Conservation (phyloP, 2,113 vertebrate species). For the Garra rufa region DNA sequence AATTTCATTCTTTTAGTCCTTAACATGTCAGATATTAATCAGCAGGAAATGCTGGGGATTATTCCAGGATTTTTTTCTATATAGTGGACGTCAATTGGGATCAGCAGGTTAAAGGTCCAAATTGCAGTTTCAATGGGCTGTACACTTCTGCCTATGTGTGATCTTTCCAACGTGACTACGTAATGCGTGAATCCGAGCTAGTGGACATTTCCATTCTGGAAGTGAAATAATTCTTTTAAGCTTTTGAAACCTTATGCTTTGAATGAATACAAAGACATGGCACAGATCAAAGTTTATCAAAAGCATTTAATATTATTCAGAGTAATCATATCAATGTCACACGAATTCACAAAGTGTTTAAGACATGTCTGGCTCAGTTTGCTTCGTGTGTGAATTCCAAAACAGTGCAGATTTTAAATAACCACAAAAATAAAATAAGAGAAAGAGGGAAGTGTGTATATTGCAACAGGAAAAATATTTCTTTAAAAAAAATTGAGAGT, state of each 20-base stretch:
- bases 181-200: too few species aligned
- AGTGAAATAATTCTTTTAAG: too few species aligned
- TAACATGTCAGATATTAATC: too few species aligned
- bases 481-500: conserved; percentile 62
- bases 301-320: conserved; percentile 78
- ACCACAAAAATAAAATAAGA: conserved; percentile 74
- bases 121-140: too few species aligned
- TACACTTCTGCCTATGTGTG: too few species aligned
- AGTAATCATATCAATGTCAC: conserved; percentile 80
- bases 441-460: conserved; percentile 66
- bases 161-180: too few species aligned
- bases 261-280: not conserved
- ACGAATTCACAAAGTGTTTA: conserved; percentile 85
- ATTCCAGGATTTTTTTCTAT: too few species aligned
- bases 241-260: not conserved
- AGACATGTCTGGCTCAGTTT: conserved; percentile 86
- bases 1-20: too few species aligned
- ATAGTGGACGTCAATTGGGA: too few species aligned
- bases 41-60: too few species aligned
- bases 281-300: conserved; percentile 73
- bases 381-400: conserved; percentile 76
- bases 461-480: conserved; percentile 82
- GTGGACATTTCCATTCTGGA: too few species aligned
- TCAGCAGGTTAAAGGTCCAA: too few species aligned
- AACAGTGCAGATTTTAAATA: conserved; percentile 85